phyloP scores from a whole-genome alignment of 2,113 vertebrate genomes.

The Hippolais icterina region DNA sequence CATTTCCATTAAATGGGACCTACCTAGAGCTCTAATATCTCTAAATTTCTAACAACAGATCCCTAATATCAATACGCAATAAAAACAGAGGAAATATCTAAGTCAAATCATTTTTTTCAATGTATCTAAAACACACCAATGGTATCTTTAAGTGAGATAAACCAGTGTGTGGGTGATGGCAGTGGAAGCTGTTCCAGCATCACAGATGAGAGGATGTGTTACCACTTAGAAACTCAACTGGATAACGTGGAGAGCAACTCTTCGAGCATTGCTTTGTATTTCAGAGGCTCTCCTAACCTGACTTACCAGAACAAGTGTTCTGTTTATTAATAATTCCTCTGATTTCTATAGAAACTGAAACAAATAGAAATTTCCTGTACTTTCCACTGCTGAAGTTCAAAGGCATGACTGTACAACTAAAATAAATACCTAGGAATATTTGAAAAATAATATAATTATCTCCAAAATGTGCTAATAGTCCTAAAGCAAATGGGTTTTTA shows the following conservation, averaged over 20 bases:
- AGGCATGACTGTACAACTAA: not conserved
- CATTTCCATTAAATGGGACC: not conserved
- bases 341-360: constrained; percentile 67
- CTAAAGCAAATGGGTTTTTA: constrained; percentile 10
- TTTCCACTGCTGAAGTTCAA: constrained; percentile 45
- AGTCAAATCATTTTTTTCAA: not conserved
- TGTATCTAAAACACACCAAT: not conserved
- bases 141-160: not conserved
- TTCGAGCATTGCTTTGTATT: not conserved
- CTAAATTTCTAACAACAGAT: not conserved
- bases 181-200: not conserved
- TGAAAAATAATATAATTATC: constrained; percentile 54
- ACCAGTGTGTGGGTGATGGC: not conserved
- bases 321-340: constrained; percentile 63
- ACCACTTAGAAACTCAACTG: not conserved
- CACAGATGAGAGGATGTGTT: not conserved
- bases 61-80: not conserved
- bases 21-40: not conserved
- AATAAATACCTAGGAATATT: constrained; percentile 35
- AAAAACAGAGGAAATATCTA: not conserved
- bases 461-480: constrained; percentile 21
- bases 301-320: constrained; percentile 26
- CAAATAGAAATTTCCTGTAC: constrained; percentile 48
- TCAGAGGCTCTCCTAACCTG: constrained; percentile 12
- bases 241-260: not conserved